Conservation (phyloP, 2,113 vertebrate genomes). For the Engraulis encrasicolus region DNA sequence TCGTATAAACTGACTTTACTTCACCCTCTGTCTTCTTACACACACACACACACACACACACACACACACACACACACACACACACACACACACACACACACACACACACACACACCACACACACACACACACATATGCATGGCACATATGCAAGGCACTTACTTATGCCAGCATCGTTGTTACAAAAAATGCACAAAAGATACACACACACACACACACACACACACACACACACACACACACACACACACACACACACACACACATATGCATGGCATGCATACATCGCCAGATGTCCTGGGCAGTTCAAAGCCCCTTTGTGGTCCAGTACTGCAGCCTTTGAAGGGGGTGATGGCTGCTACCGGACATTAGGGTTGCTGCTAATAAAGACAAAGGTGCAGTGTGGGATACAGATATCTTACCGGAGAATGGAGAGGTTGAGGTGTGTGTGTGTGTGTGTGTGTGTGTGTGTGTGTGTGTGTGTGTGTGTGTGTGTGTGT, state of each 20-base stretch:
- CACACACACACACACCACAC: background rate
- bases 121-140: too few species aligned
- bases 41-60: too few species aligned
- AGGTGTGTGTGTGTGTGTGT: slow-evolving; percentile 35
- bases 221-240: background rate
- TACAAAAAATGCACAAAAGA: too few species aligned
- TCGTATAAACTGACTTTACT: too few species aligned
- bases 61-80: too few species aligned
- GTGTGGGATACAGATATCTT: background rate
- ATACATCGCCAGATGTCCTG: background rate
- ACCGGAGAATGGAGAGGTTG: background rate
- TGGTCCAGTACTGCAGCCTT: background rate
- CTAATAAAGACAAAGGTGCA: background rate
- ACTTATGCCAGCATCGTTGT: too few species aligned
- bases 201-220: background rate
- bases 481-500: slow-evolving; percentile 12
- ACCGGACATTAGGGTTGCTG: background rate
- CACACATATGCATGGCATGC: background rate
- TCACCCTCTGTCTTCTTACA: too few species aligned
- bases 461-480: slow-evolving; percentile 34
- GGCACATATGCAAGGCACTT: too few species aligned
- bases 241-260: background rate
- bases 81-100: background rate
- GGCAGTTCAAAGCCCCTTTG: slow-evolving; percentile 1
- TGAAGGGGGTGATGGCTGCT: background rate